Evolutionary conservation across 53 echinoderm and acorn worm genomes (phyloP).

Genomic region (Echinometra lucunter): DNA sequence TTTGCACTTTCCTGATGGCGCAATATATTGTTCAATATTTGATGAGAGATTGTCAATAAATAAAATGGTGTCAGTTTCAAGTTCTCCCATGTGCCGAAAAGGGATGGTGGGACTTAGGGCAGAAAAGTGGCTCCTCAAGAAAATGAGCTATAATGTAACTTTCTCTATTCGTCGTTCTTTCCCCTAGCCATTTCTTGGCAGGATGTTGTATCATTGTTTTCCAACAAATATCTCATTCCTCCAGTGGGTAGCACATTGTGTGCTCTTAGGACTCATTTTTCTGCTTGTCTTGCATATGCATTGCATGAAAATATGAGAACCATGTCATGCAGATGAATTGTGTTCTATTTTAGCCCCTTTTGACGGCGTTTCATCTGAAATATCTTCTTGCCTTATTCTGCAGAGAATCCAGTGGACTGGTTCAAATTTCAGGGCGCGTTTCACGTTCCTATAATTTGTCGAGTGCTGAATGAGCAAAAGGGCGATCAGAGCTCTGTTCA

Average conservation of each 20-base stretch:
- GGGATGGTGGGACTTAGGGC: constrained; percentile 20
- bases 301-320: neutral
- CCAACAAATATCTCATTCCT: neutral
- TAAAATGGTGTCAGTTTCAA: constrained; percentile 54
- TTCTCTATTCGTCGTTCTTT: neutral
- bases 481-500: constrained; percentile 29
- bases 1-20: constrained; percentile 36
- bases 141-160: constrained; percentile 26
- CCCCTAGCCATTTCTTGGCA: neutral
- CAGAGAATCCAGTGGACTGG: neutral
- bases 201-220: constrained; percentile 10
- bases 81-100: constrained; percentile 17
- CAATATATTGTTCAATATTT: constrained; percentile 66
- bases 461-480: constrained; percentile 62
- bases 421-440: constrained; percentile 39
- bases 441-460: constrained; percentile 46
- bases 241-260: neutral
- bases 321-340: neutral
- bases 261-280: neutral
- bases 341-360: neutral
- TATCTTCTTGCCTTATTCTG: neutral
- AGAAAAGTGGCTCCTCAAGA: neutral
- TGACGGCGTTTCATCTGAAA: neutral
- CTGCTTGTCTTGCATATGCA: neutral
- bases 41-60: constrained; percentile 59